Base-by-base conservation (phyloP, 2,888 invertebrate genomes). In the Drosophila nigritarsus region DNA sequence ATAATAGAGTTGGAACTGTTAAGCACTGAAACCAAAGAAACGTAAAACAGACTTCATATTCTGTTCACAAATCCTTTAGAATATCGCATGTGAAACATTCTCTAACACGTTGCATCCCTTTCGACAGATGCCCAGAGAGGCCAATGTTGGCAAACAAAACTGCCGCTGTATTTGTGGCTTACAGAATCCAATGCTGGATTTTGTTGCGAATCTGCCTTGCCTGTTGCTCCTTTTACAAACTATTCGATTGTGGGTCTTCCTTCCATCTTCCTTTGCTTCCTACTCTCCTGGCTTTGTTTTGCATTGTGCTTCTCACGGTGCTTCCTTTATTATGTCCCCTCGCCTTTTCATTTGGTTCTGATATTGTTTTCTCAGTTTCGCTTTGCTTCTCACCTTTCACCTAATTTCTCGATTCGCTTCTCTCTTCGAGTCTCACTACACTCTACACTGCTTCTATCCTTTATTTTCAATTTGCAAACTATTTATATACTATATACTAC, bases 1-100 rank as follows among this genome's bases (percentile, higher is more conserved):
- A 40, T 48, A 74, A 70, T 42, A 45, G 29, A 60, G 48, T 2
- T 32, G 38, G 55, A 45, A 45, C 24, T 13, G 27, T 29, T 40
- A 1, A 50, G 29, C 56, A 32, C 3, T 13, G 11, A 9, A 29
- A 20, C 38, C 42, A 42, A 20, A 11, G 11, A 20, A 20, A 42
- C 20, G 20, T 2, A 20, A 42, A 42, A 2, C 1, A 11, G 11
- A 42, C 40, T 5, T 20, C 5, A 20, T 20, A 2, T 42, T 42
- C n/a, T 20, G 2, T 20, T 11, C 42, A 20, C 11, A 42, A 42
- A 29, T 32, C 27, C 8, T 13, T 8, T 11, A 15, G 6, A 15
- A 15, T 50, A 36, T 36, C 18, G 20, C 5, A 15, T 24, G 2
- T 51, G 29, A 11, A 36, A 51, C 30, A 20, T 38, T 27, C 13